Evolutionary conservation across 2,888 invertebrate genomes (phyloP).

Genomic region (Calameuta idolon): DNA sequence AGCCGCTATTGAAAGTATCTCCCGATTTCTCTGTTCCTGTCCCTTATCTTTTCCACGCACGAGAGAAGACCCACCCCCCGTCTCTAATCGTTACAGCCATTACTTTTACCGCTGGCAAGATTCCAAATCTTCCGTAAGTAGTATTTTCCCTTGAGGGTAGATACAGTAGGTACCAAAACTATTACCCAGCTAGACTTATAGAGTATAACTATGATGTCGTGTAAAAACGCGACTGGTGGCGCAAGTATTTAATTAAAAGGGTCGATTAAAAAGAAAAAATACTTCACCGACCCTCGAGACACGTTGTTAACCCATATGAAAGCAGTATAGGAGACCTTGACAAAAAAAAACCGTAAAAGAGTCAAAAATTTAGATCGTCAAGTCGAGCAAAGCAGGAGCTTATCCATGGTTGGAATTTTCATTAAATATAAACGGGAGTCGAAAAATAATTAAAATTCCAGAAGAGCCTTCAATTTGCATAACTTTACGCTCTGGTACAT

Average conservation of each 20-base stretch:
- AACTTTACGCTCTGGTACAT: constrained; percentile 35
- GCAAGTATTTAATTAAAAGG: neutral
- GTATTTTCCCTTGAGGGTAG: neutral
- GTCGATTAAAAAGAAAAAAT: neutral
- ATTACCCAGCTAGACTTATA: neutral
- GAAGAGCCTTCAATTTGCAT: constrained; percentile 44
- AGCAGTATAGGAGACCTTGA: neutral
- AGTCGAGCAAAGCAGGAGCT: neutral
- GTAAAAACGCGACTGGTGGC: neutral
- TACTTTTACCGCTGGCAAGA: neutral
- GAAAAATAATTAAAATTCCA: constrained; percentile 48
- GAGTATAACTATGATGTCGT: neutral
- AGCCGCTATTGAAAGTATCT: neutral
- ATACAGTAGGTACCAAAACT: neutral
- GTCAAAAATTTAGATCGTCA: neutral
- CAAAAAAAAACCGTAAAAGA: neutral
- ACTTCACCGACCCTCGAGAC: neutral
- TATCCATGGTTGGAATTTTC: constrained; percentile 37
- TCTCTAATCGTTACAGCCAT: neutral
- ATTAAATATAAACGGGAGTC: constrained; percentile 37
- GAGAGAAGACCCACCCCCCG: neutral
- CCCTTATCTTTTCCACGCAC: neutral
- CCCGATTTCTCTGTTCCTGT: neutral
- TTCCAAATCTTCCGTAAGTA: neutral
- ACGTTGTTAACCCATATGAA: neutral